phyloP scores from a whole-genome alignment of 1,140 invertebrate species.

The Homarus americanus region DNA sequence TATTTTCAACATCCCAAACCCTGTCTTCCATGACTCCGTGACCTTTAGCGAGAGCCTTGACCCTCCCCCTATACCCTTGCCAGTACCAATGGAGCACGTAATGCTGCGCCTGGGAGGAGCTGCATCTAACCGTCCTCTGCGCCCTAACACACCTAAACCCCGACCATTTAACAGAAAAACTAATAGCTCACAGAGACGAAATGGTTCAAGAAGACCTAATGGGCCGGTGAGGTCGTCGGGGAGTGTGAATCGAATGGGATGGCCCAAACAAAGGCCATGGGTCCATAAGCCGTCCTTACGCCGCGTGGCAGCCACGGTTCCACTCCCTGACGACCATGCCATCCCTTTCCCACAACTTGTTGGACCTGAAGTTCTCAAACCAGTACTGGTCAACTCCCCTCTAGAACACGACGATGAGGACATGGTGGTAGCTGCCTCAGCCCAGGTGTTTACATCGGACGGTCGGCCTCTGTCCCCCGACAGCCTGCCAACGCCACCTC shows the following conservation, averaged over 20 bases:
- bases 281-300: neutral
- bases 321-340: constrained; percentile 80
- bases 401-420: constrained; percentile 79
- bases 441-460: constrained; percentile 80
- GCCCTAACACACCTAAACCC: constrained; percentile 21
- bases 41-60: constrained; percentile 42
- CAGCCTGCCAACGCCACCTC: constrained; percentile 81
- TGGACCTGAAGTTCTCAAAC: constrained; percentile 81
- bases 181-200: neutral
- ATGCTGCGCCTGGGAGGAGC: constrained; percentile 55
- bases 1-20: neutral
- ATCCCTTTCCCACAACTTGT: constrained; percentile 46
- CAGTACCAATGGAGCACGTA: constrained; percentile 50
- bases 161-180: neutral
- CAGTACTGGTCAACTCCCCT: constrained; percentile 86
- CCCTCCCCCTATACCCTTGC: constrained; percentile 33
- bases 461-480: constrained; percentile 83
- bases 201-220: neutral
- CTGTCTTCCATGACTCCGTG: constrained; percentile 43
- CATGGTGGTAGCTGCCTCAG: constrained; percentile 26
- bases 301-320: constrained; percentile 76
- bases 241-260: constrained; percentile 42
- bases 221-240: constrained; percentile 10
- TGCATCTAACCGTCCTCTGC: constrained; percentile 59
- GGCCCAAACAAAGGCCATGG: neutral